Conservation (phyloP, 2,113 vertebrate genomes). For the Bostrychus sinensis region DNA sequence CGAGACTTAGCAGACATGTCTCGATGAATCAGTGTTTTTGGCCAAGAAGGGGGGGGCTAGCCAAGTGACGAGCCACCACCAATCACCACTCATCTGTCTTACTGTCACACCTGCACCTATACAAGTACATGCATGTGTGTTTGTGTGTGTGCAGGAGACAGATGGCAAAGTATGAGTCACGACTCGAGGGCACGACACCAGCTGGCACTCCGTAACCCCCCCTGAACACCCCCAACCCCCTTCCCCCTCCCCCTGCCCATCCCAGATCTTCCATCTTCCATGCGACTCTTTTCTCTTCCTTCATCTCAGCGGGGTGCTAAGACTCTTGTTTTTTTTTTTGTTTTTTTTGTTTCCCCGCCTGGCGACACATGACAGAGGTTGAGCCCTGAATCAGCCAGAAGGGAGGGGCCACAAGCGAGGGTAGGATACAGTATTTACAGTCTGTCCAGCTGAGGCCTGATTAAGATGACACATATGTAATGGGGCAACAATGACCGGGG, state of each 20-base stretch:
- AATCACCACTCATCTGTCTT: constrained; percentile 53
- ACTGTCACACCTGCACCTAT: constrained; percentile 55
- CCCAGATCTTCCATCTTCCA: constrained; percentile 35
- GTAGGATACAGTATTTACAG: constrained; percentile 73
- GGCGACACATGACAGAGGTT: constrained; percentile 69
- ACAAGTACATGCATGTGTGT: constrained; percentile 1
- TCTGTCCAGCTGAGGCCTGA: constrained; percentile 73
- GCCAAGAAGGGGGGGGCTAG: constrained; percentile 33
- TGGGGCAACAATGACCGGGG: constrained; percentile 18
- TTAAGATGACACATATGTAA: constrained; percentile 46
- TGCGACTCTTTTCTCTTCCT: constrained; percentile 47
- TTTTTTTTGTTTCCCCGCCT: constrained; percentile 19
- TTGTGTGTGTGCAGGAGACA: constrained; percentile 59
- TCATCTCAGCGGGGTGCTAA: constrained; percentile 65
- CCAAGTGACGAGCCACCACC: constrained; percentile 42
- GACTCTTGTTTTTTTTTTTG: constrained; percentile 17
- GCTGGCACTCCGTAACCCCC: constrained; percentile 72
- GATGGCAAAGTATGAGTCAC: constrained; percentile 80
- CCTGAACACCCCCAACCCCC: constrained; percentile 24
- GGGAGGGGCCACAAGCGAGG: constrained; percentile 13
- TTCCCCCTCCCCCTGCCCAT: constrained; percentile 26
- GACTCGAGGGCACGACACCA: constrained; percentile 77
- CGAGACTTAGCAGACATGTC: constrained; percentile 45
- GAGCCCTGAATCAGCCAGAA: constrained; percentile 56
- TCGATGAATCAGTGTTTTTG: constrained; percentile 60